These are phyloP conservation scores for Rhorus exstirpatorius DNA, from an alignment of 2,888 invertebrate genomes.

Conservation along the genomic window DNA sequence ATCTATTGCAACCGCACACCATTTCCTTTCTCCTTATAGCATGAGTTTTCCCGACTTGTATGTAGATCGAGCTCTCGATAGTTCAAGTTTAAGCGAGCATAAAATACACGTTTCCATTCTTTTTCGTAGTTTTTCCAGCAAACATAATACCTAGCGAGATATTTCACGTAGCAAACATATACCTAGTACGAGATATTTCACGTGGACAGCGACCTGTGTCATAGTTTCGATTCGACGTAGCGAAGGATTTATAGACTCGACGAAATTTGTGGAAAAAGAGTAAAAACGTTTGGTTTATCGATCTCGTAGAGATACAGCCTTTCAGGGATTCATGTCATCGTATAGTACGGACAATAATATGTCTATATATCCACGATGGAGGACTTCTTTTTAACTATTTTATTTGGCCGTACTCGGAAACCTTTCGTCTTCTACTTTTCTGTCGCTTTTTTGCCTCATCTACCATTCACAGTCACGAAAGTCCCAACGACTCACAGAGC, in stretches of 20 bases:
- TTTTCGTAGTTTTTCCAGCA: background rate
- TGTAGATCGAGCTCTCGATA: slow-evolving; percentile 3
- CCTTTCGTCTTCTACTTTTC: slow-evolving; percentile 13
- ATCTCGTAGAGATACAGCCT: background rate
- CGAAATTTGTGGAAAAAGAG: background rate
- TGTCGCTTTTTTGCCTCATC: background rate
- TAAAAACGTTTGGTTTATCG: background rate
- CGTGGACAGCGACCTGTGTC: background rate
- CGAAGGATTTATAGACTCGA: background rate
- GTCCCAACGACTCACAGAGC: slow-evolving; percentile 22
- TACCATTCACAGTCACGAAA: background rate
- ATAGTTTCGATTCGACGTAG: background rate
- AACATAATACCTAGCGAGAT: background rate
- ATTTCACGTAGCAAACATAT: background rate
- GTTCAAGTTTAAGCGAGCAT: slow-evolving; percentile 3
- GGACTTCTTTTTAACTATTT: slow-evolving; percentile 8
- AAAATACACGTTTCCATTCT: slow-evolving; percentile 1
- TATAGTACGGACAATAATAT: slow-evolving; percentile 66
- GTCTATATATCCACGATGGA: slow-evolving; percentile 28
- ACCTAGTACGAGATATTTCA: no score
- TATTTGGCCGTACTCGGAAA: slow-evolving; percentile 30
- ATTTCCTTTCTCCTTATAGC: slow-evolving; percentile 34
- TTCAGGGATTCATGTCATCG: slow-evolving; percentile 53
- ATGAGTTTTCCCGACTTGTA: background rate
- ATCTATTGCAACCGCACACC: slow-evolving; percentile 50